phyloP scores from a whole-genome alignment of 2,888 invertebrate genomes.

The Sylvicola fuscatus region DNA sequence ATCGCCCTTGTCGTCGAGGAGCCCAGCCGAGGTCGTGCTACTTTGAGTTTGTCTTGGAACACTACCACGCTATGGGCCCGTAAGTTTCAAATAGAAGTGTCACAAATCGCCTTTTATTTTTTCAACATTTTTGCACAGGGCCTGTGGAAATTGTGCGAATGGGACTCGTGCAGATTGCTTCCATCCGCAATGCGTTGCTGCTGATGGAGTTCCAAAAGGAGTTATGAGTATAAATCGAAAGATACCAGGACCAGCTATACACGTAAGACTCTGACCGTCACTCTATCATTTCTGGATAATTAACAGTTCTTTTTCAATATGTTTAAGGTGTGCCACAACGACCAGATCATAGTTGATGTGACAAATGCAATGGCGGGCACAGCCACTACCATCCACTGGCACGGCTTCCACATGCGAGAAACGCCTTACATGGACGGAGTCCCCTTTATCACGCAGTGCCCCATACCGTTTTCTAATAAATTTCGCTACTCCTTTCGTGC shows the following conservation, averaged over 20 bases:
- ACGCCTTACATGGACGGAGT: constrained; percentile 74
- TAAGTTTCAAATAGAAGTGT: no score
- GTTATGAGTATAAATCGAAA: constrained; percentile 27
- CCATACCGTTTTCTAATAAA: constrained; percentile 45
- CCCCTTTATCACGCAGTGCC: constrained; percentile 64
- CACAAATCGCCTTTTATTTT: no score
- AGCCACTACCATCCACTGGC: constrained; percentile 72
- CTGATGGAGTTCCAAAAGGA: constrained; percentile 26
- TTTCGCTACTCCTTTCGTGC: constrained; percentile 50
- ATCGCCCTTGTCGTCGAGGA: no score
- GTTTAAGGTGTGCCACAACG: constrained; percentile 71
- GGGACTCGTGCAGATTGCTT: constrained; percentile 21
- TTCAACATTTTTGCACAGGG: constrained; percentile 13
- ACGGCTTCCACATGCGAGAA: constrained; percentile 55
- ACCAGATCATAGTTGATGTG: constrained; percentile 58
- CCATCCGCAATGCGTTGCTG: constrained; percentile 27
- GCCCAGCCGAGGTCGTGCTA: no score
- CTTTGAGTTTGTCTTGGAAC: no score
- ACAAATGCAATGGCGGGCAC: constrained; percentile 53
- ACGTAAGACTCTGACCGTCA: constrained; percentile 14
- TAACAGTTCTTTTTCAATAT: no score
- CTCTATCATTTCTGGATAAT: no score
- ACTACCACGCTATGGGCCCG: no score
- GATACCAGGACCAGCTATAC: constrained; percentile 27
- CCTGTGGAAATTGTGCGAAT: constrained; percentile 26